Evolutionary conservation across 2,113 vertebrate genomes (phyloP), one percentile per base, ranked within the genome.

Genomic region (Glareola pratincola): DNA sequence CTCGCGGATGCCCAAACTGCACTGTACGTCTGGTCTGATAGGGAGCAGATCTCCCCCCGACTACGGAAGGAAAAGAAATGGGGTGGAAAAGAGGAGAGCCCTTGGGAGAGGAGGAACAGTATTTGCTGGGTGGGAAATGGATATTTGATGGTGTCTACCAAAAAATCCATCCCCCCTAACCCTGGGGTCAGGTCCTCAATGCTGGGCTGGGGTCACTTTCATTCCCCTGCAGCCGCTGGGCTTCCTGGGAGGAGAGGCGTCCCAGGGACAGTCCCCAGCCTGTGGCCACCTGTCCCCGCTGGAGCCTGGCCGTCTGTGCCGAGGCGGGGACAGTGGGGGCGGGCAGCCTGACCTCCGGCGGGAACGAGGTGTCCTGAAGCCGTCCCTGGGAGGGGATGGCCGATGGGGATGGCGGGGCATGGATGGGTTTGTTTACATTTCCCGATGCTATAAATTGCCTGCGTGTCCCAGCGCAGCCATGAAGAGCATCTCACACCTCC

Each of bases 371-470:
- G 96, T 97, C 87, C 96, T 4, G 3, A 64, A 94, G 89, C 51
- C 77, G 64, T 69, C 0, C 0, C 2, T 2, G 51, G 84, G 86
- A 91, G 53, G 80, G 73, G 34, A 63, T 0, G 0, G 39, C 53
- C 0, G 9, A 41, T 30, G 0, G 56, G 51, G 62, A 68, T 3
- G 4, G 36, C 66, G 57, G 72, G 74, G 45, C 88, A 80, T 1
- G 20, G 85, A 69, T 0, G 22, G 37, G 74, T 96, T 96, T 97
- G 94, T 97, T 96, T 96, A 95, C 94, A 95, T 95, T 96, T 90
- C 37, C 92, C 19, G 71, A 92, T 97, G 93, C 96, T 96, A 97
- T 95, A 97, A 96, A 97, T 96, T 76, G 93, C 85, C 85, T 90
- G 57, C 1, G 0, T 50, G 74, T 93, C 66, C 66, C 19, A 11